phyloP scores from a whole-genome alignment of 2,113 vertebrate genomes.

The Trematocara variabile region DNA sequence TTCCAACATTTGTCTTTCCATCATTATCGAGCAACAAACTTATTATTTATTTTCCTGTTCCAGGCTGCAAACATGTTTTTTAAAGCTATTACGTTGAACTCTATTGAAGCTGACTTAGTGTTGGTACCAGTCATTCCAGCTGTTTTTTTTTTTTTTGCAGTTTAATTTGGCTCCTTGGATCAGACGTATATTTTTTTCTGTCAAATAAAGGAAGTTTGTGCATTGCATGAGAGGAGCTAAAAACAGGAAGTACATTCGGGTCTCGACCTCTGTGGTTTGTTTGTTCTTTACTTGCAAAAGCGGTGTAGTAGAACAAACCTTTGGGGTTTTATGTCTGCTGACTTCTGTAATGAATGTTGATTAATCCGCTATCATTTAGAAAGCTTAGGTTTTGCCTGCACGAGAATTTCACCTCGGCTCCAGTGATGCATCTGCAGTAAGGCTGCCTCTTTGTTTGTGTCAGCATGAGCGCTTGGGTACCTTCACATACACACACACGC shows the following conservation, averaged over 20 bases:
- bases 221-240: constrained; percentile 9
- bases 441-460: constrained; percentile 57
- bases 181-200: background rate
- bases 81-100: background rate
- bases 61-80: background rate
- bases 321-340: constrained; percentile 16
- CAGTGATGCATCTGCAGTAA: constrained; percentile 10
- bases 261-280: constrained; percentile 19
- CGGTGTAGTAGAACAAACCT: constrained; percentile 16
- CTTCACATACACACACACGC: background rate
- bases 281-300: constrained; percentile 43
- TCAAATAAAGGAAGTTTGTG: background rate
- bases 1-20: background rate
- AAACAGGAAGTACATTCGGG: constrained; percentile 34
- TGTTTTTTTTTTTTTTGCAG: accelerated
- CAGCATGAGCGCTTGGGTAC: constrained; percentile 14
- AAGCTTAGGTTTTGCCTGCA: constrained; percentile 17
- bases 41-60: background rate
- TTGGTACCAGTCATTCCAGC: background rate
- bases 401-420: constrained; percentile 29
- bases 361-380: constrained; percentile 21
- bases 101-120: background rate
- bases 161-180: background rate
- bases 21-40: background rate
- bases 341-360: constrained; percentile 36